phyloP scores from a whole-genome alignment of 2,797 vertebrate species.

The Acridotheres tristis region DNA sequence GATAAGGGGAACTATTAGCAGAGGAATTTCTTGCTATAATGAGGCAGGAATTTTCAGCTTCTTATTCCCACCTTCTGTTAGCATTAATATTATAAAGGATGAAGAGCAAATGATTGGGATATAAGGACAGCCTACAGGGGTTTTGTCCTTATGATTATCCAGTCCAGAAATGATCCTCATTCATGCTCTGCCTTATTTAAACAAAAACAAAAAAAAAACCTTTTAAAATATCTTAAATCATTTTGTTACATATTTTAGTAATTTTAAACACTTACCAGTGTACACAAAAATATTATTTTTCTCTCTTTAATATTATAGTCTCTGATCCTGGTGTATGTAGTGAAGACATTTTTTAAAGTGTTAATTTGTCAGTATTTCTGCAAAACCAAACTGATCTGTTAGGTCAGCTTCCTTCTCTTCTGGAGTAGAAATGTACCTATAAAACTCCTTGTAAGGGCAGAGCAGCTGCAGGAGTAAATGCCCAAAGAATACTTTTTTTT shows the following conservation, averaged over 20 bases:
- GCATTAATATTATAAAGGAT: background rate
- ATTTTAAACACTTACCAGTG: background rate
- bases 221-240: background rate
- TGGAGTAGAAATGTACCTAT: background rate
- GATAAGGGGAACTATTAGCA: background rate
- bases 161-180: background rate
- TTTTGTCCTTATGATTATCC: background rate
- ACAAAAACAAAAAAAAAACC: background rate
- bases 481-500: background rate
- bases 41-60: background rate
- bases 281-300: background rate
- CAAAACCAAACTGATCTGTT: background rate
- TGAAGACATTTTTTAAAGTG: background rate
- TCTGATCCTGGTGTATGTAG: background rate
- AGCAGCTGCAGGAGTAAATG: background rate
- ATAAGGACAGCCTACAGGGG: background rate
- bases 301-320: background rate
- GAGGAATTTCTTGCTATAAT: background rate
- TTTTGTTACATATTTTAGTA: background rate
- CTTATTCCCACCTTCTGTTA: background rate
- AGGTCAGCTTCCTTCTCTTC: background rate
- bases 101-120: background rate
- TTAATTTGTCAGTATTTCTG: background rate
- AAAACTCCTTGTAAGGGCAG: background rate
- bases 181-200: background rate